A percentile compares a stretch with the other conserved stretches of the same genome.
These are phyloP conservation scores for Campylomormyrus tamandua DNA, from an alignment of 2,113 vertebrate species.

Conservation along the genomic window DNA sequence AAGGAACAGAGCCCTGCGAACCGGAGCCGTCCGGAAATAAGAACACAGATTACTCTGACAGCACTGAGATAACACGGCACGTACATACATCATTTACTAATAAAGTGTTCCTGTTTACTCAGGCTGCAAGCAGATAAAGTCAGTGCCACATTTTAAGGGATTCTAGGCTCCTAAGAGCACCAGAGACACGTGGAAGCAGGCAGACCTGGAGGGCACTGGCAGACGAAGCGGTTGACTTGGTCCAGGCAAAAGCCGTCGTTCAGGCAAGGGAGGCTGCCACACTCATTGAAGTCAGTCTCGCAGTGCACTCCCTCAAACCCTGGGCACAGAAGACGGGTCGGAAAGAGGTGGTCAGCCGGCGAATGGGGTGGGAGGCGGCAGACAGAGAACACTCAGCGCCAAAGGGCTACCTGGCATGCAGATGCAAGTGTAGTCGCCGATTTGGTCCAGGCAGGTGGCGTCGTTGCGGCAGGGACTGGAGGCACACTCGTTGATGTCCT, in stretches of 20 bases:
- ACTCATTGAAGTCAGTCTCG: conserved; percentile 72
- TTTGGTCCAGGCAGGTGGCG: conserved; percentile 80
- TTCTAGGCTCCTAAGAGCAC: not conserved
- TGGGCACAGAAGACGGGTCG: conserved; percentile 34
- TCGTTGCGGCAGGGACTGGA: conserved; percentile 77
- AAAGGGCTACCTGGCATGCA: conserved; percentile 71
- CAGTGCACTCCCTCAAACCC: conserved; percentile 75
- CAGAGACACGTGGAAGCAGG: not conserved
- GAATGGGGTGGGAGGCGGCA: too few species aligned
- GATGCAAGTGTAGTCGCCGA: conserved; percentile 76
- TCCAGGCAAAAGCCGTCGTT: conserved; percentile 75
- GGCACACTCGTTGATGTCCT: conserved; percentile 75
- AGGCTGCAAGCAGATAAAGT: not conserved
- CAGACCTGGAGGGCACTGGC: conserved; percentile 76
- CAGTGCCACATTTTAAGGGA: not conserved
- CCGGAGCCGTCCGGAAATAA: not conserved
- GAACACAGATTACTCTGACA: not conserved
- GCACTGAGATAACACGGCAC: not conserved
- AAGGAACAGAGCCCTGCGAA: not conserved
- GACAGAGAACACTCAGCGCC: not conserved
- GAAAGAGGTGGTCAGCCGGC: not conserved
- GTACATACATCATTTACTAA: not conserved
- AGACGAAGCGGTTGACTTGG: conserved; percentile 73
- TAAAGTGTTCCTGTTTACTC: not conserved
- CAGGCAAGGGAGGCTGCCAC: conserved; percentile 75